These are phyloP conservation scores for Adelges cooleyi DNA, from an alignment of 1,140 invertebrate species.

Conservation along the genomic window DNA sequence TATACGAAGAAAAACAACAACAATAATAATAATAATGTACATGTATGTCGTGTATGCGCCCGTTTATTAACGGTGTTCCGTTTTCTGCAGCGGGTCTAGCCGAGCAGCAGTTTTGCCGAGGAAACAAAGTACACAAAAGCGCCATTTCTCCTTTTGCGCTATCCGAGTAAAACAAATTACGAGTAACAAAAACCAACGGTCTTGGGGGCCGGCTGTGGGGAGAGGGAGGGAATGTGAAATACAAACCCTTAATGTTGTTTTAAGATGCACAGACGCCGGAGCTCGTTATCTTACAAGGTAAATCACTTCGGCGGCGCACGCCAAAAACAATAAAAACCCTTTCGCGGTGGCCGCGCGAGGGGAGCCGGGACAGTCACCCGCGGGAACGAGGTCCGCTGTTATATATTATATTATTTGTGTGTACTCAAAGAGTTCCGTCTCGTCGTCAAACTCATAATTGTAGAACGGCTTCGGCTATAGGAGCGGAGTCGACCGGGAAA, in stretches of 20 bases:
- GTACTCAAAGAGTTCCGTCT: no score
- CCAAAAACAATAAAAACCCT: conserved; percentile 26
- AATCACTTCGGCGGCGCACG: conserved; percentile 26
- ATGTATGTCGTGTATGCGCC: background rate
- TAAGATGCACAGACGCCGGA: conserved; percentile 3
- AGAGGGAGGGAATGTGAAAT: conserved; percentile 17
- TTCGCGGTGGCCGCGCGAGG: background rate
- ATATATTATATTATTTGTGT: no score
- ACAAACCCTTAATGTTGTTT: conserved; percentile 28
- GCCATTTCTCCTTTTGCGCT: conserved; percentile 23
- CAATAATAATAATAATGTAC: conserved; percentile 25
- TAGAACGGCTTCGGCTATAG: no score
- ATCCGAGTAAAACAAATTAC: conserved; percentile 28
- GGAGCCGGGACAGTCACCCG: background rate
- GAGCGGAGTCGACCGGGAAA: no score
- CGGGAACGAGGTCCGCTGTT: no score
- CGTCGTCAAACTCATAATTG: no score
- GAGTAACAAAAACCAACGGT: conserved; percentile 28
- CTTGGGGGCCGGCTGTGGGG: background rate
- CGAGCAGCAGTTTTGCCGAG: background rate
- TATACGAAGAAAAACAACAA: conserved; percentile 22
- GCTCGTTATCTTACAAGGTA: conserved; percentile 28
- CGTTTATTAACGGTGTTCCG: conserved; percentile 28
- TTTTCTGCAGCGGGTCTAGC: background rate
- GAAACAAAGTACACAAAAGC: conserved; percentile 29